A percentile compares a stretch with the other conserved stretches of the same genome.
Conservation (phyloP, 2,113 vertebrate genomes). For the Platysternon megacephalum region DNA sequence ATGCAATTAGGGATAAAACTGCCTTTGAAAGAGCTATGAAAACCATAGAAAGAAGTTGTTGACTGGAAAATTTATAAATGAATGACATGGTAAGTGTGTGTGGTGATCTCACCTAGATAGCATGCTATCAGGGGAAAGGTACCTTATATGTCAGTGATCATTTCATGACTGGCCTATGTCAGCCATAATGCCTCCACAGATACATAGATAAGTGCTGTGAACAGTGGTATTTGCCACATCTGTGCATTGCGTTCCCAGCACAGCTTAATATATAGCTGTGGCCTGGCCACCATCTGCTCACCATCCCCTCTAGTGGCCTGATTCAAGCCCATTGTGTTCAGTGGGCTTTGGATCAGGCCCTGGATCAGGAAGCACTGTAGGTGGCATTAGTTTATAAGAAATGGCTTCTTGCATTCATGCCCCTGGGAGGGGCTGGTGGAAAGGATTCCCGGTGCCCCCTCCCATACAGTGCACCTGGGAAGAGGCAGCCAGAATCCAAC, state of each 20-base stretch:
- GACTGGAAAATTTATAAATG: neutral
- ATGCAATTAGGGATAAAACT: neutral
- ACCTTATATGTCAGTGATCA: neutral
- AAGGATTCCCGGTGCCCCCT: neutral
- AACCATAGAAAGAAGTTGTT: neutral
- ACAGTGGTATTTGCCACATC: accelerated
- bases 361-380: neutral
- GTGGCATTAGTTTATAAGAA: neutral
- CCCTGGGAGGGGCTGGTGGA: neutral
- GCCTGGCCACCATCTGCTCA: neutral
- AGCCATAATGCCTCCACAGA: neutral
- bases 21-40: neutral
- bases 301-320: neutral
- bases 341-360: neutral
- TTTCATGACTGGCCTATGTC: neutral
- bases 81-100: neutral
- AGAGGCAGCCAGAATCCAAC: neutral
- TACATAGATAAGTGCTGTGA: neutral
- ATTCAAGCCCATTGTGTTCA: neutral
- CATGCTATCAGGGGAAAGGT: neutral
- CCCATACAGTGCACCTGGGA: neutral
- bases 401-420: neutral
- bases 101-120: neutral
- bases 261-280: accelerated
- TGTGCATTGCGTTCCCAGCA: neutral